A percentile compares a stretch with the other conserved stretches of the same genome.
Conservation (phyloP, 2,113 vertebrate species). For the Anguilla japonica region DNA sequence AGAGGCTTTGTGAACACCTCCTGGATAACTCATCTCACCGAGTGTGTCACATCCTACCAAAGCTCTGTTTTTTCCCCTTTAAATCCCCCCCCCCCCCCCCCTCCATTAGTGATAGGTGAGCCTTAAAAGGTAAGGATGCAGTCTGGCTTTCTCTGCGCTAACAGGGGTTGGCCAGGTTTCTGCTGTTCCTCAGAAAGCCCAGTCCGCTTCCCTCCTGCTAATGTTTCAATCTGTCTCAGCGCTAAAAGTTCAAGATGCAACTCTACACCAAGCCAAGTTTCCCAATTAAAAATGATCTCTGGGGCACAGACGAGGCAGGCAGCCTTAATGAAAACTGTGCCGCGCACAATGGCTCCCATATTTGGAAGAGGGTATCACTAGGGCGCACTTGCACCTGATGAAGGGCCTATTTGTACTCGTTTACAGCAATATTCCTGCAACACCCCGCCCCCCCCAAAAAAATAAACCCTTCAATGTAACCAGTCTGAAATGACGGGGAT, state of each 20-base stretch:
- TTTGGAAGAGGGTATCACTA: neutral
- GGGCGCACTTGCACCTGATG: neutral
- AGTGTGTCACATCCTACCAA: neutral
- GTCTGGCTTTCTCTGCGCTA: neutral
- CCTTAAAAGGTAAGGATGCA: neutral
- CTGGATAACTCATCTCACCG: neutral
- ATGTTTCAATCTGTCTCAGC: neutral
- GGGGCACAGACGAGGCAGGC: neutral
- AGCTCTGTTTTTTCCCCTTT: too few species aligned
- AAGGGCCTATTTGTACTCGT: neutral
- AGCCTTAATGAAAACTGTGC: neutral
- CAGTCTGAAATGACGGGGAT: neutral
- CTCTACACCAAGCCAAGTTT: neutral
- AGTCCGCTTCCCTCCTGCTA: neutral
- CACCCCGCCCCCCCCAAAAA: neutral
- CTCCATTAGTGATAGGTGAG: neutral
- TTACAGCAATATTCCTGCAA: neutral
- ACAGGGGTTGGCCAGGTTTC: neutral
- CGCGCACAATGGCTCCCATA: neutral
- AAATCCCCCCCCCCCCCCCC: too few species aligned
- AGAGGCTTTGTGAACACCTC: slow-evolving; percentile 3
- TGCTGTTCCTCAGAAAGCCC: neutral
- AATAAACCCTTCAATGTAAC: neutral
- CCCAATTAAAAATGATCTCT: neutral
- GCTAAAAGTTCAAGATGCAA: neutral